A percentile compares a stretch with the other conserved stretches of the same genome.
Evolutionary conservation across 2,113 vertebrate species (phyloP).

Genomic region (Labeo rohita): DNA sequence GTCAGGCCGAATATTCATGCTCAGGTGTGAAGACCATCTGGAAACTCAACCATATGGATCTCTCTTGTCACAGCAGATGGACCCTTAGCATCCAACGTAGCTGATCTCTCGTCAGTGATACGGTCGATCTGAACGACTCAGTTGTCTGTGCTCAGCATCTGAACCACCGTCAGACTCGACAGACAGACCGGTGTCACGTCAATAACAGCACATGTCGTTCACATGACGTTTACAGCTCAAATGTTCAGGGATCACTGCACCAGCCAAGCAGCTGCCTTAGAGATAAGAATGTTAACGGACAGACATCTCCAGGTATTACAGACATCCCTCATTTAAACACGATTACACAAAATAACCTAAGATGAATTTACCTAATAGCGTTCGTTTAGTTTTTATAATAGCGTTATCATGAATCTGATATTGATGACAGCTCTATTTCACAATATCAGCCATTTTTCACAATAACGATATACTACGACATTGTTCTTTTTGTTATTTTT

Average conservation of each 20-base stretch:
- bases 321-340: too few species aligned
- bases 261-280: too few species aligned
- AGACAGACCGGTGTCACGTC: neutral
- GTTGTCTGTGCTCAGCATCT: neutral
- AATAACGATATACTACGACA: too few species aligned
- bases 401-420: too few species aligned
- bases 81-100: neutral
- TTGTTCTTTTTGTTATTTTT: too few species aligned
- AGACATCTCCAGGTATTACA: too few species aligned
- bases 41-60: neutral
- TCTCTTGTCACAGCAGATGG: neutral
- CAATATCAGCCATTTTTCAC: too few species aligned
- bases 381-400: too few species aligned
- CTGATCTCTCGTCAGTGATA: neutral
- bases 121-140: neutral
- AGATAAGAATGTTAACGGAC: neutral
- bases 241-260: neutral
- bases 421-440: too few species aligned
- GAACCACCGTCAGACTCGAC: neutral
- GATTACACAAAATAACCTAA: too few species aligned
- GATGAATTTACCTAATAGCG: too few species aligned
- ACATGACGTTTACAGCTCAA: neutral
- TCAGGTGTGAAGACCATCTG: neutral
- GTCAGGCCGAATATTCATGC: neutral
- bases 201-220: neutral